phyloP scores from a whole-genome alignment of 2,113 vertebrate genomes.

The Tragelaphus imberbis region DNA sequence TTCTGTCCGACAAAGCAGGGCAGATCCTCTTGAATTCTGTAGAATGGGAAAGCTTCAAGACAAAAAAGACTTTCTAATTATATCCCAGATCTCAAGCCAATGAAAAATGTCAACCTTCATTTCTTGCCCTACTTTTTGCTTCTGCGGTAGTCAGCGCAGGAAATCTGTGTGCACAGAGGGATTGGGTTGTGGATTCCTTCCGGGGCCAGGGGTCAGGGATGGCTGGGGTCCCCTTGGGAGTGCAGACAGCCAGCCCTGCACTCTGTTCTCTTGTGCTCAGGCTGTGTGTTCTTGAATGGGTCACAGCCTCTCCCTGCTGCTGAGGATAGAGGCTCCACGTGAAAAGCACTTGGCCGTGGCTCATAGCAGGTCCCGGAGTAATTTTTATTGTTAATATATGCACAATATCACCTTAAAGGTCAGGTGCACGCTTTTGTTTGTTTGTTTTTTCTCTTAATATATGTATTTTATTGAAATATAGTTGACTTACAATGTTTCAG shows the following conservation, averaged over 20 bases:
- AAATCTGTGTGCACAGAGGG: not conserved
- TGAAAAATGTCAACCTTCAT: not conserved
- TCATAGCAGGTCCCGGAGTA: not conserved
- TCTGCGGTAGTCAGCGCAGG: not conserved
- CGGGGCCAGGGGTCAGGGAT: not conserved
- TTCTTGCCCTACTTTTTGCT: not conserved
- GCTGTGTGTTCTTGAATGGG: not conserved
- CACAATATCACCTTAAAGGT: not conserved
- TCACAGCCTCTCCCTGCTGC: fast-evolving
- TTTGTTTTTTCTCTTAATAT: not conserved
- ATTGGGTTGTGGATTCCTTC: not conserved
- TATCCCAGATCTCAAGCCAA: not conserved
- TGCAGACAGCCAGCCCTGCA: fast-evolving
- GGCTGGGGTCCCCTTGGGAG: not conserved
- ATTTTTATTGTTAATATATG: not conserved
- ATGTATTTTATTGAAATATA: not conserved
- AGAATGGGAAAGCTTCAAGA: not conserved
- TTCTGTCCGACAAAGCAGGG: not conserved
- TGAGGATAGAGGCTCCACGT: not conserved
- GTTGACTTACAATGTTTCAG: not conserved
- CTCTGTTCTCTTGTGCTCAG: not conserved
- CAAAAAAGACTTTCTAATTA: not conserved
- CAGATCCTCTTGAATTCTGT: not conserved
- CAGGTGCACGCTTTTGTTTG: not conserved
- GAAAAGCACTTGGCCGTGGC: not conserved